Base-by-base conservation (phyloP, 2,797 vertebrate species). In the Alosa sapidissima region DNA sequence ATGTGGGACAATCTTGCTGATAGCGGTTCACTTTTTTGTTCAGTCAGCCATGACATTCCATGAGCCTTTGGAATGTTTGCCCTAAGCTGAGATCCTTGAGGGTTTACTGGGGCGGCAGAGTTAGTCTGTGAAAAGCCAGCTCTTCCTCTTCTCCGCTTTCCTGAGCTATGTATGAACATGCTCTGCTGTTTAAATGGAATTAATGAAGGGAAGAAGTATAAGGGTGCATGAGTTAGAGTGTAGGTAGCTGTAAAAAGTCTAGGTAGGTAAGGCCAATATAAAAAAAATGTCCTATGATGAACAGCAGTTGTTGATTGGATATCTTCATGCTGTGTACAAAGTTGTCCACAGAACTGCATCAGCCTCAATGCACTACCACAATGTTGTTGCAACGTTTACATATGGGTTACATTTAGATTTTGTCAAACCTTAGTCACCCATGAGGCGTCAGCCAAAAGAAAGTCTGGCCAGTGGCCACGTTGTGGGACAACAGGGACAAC, bases 11-110 rank as follows among this genome's bases (percentile, higher is more conserved):
- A 36, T 75, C 33, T 51, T 19, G 4, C 33, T n/a, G 21, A 0
- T 33, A 45, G 0, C 2, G 3, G 10, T 8, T 58, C 54, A 58
- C 81, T 75, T 68, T 51, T 36, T 24, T 0, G n/a, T 81, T 1
- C 33, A 55, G 86, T 85, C 55, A 81, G 3, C 6, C 81, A 33
- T 83, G 72, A n/a, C 72, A 78, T 78, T 78, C 72, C 72, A 78
- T 5, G 13, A 75, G 68, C 13, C 68, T 75, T 75, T 75, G 68
- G 68, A 75, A 75, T 75, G 68, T 75, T 75, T 19, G 36, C 13
- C 68, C n/a, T 45, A 33, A 16, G 68, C 33, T 36, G 65, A 75
- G 68, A 45, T 16, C 33, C 36, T 4, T 2, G 65, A 72, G 33
- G 65, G 24, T 33, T 28, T 65, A 8, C n/a, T 65, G 65, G 65